A percentile compares a stretch with the other conserved stretches of the same genome.
These are phyloP conservation scores for Leistus spinibarbis DNA, from an alignment of 2,888 invertebrate genomes.

Conservation along the genomic window DNA sequence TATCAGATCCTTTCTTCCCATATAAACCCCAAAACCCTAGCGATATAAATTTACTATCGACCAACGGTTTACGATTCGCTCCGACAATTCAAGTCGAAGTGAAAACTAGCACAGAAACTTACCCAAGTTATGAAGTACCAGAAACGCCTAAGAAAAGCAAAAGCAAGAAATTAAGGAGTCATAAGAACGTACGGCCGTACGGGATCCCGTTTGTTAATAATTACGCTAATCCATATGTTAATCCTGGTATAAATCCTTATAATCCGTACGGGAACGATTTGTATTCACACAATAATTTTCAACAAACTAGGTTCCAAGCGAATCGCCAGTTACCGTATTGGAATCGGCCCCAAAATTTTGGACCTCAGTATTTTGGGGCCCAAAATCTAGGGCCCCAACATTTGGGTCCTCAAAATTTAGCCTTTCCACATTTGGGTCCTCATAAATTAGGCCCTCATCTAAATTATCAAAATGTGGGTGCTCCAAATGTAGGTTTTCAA, in stretches of 20 bases:
- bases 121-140: conserved; percentile 18
- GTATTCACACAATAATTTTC: conserved; percentile 26
- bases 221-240: neutral
- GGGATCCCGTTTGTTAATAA: neutral
- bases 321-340: conserved; percentile 5
- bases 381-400: neutral
- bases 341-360: neutral
- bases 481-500: neutral
- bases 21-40: conserved; percentile 76
- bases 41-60: conserved; percentile 75
- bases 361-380: neutral
- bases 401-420: neutral
- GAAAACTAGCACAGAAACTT: neutral
- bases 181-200: neutral
- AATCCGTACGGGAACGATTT: neutral
- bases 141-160: conserved; percentile 43
- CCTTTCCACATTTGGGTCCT: neutral
- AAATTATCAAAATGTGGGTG: neutral
- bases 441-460: neutral
- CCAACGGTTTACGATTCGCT: conserved; percentile 58
- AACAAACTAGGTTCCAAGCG: conserved; percentile 2
- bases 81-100: conserved; percentile 47
- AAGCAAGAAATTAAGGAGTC: conserved; percentile 49
- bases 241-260: neutral
- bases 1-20: conserved; percentile 67